These are phyloP conservation scores for Platyrinchus mystaceus DNA, from an alignment of 2,797 vertebrate genomes.

Conservation along the genomic window DNA sequence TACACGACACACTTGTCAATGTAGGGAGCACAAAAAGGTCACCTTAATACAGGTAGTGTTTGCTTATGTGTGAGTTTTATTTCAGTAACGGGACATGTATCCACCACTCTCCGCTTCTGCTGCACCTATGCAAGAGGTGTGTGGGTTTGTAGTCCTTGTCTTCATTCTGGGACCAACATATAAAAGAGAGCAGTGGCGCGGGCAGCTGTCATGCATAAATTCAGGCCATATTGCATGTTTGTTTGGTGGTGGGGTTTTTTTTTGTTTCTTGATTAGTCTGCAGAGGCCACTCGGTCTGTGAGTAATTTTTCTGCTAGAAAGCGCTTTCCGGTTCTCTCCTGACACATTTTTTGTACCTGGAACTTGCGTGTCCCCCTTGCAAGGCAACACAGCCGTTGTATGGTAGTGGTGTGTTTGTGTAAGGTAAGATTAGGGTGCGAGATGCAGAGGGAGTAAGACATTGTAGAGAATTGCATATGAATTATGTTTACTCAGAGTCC, in stretches of 20 bases:
- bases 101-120: background rate
- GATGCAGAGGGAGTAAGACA: background rate
- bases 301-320: background rate
- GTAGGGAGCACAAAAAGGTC: background rate
- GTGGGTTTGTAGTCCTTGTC: background rate
- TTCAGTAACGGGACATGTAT: background rate
- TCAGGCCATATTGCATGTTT: background rate
- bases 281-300: background rate
- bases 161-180: background rate
- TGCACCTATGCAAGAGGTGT: background rate
- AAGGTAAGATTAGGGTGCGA: background rate
- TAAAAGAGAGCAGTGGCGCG: background rate
- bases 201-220: background rate
- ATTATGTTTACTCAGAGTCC: background rate
- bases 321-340: background rate
- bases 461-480: background rate
- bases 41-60: background rate
- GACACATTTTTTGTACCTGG: background rate
- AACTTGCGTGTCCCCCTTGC: background rate
- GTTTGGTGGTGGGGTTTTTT: background rate
- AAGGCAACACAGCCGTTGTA: fast-evolving
- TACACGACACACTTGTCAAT: fast-evolving
- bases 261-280: background rate
- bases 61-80: background rate
- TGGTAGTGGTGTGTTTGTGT: background rate